A percentile compares a stretch with the other conserved stretches of the same genome.
These are phyloP conservation scores for Rhabdophis nuchalis DNA, from an alignment of 2,797 vertebrate genomes.

Conservation along the genomic window DNA sequence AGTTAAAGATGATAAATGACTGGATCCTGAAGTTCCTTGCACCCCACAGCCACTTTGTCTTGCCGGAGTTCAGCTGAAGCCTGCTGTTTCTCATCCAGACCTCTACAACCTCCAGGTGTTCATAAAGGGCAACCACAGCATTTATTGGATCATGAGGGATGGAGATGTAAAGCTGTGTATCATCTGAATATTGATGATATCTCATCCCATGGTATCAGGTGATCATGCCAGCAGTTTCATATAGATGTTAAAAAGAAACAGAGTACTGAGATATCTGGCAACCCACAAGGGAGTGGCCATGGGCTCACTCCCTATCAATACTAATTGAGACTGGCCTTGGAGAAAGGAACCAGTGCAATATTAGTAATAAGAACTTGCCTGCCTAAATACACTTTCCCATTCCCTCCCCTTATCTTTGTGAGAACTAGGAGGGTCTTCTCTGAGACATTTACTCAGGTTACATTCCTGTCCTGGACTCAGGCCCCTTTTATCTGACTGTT, in stretches of 20 bases:
- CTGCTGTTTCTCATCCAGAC: not conserved
- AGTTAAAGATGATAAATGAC: not conserved
- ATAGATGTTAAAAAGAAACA: not conserved
- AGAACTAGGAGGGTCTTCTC: not conserved
- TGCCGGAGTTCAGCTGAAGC: not conserved
- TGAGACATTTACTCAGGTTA: not conserved
- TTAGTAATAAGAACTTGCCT: not conserved
- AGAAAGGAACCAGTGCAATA: not conserved
- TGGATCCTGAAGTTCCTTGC: not conserved
- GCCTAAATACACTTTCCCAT: not conserved
- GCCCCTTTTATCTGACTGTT: not conserved
- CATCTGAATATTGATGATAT: not conserved
- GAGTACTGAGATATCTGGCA: not conserved
- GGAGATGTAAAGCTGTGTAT: not conserved
- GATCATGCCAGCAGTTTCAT: not conserved
- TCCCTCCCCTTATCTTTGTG: not conserved
- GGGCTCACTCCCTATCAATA: not conserved
- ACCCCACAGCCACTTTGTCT: not conserved
- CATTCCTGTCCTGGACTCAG: not conserved
- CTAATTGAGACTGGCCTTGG: not conserved
- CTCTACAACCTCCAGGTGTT: not conserved
- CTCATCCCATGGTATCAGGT: not conserved
- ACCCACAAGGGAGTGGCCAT: not conserved
- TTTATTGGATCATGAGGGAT: not conserved
- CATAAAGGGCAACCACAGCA: not conserved